Percentiles rank a stretch among this genome's conserved stretches.
phyloP scores from a whole-genome alignment of 2,113 vertebrate species.

The Canis aureus region DNA sequence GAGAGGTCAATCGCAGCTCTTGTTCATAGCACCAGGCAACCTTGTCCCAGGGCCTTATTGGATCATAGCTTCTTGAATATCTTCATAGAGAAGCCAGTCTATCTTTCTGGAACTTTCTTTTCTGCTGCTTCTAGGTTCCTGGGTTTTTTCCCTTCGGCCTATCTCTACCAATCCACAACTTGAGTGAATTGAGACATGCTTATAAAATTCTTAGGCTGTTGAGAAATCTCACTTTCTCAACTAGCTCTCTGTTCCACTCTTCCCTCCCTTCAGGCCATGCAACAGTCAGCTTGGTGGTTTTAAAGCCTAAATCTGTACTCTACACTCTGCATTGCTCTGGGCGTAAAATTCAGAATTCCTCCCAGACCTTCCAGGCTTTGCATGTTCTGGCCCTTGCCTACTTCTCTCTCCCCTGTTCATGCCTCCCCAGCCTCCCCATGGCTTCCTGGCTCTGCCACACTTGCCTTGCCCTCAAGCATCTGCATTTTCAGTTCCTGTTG shows the following conservation, averaged over 20 bases:
- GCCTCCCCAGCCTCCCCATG: background rate
- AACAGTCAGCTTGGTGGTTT: background rate
- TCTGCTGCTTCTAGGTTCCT: background rate
- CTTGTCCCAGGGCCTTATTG: background rate
- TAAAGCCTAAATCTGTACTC: background rate
- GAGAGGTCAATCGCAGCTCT: background rate
- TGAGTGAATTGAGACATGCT: background rate
- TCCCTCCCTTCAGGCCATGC: background rate
- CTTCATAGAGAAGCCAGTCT: background rate
- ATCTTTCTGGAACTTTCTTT: background rate
- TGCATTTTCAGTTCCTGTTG: background rate
- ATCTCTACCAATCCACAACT: background rate
- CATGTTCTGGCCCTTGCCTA: background rate
- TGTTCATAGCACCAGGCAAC: background rate
- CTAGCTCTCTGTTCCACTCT: background rate
- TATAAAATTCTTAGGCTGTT: background rate
- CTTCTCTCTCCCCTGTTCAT: background rate
- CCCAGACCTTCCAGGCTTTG: background rate
- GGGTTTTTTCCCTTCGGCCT: background rate
- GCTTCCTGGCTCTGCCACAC: background rate
- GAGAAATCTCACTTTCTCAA: background rate
- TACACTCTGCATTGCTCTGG: rapidly evolving
- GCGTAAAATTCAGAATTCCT: background rate
- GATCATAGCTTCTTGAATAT: background rate
- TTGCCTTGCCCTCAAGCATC: background rate